phyloP scores from a whole-genome alignment of 1,140 invertebrate genomes.

The Lethrus apterus region DNA sequence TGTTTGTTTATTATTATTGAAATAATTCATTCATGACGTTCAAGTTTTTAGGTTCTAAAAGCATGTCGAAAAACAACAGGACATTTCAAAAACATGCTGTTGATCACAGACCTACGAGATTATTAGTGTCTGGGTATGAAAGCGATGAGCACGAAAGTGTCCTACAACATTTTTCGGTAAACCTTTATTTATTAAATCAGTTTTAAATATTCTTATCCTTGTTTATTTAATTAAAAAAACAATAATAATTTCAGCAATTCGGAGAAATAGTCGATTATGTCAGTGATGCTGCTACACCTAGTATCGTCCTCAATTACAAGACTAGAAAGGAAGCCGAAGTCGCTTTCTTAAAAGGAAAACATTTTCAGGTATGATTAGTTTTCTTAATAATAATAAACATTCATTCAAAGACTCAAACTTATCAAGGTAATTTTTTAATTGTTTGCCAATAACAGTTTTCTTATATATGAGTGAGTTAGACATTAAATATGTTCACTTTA shows the following conservation, averaged over 20 bases:
- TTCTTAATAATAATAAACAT: too few species aligned
- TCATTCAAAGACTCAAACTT: too few species aligned
- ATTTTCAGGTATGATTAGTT: constrained; percentile 55
- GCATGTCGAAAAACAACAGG: constrained; percentile 26
- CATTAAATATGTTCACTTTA: too few species aligned
- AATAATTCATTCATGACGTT: neutral
- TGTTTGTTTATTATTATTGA: neutral
- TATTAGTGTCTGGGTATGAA: constrained; percentile 72
- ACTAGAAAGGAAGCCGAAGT: constrained; percentile 67
- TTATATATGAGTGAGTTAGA: too few species aligned
- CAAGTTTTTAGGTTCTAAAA: neutral
- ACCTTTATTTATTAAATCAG: neutral
- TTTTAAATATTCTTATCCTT: too few species aligned
- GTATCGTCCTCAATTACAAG: constrained; percentile 63
- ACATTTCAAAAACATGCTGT: constrained; percentile 50
- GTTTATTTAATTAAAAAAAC: too few species aligned
- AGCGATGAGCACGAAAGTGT: constrained; percentile 62
- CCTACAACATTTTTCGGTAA: constrained; percentile 64
- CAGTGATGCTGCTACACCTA: constrained; percentile 56
- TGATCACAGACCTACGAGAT: constrained; percentile 71
- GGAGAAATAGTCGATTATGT: constrained; percentile 64
- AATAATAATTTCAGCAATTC: constrained; percentile 62
- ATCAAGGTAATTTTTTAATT: too few species aligned
- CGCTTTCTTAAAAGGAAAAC: constrained; percentile 56
- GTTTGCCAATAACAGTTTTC: too few species aligned